A percentile compares a stretch with the other conserved stretches of the same genome.
Conservation (phyloP, 2,888 invertebrate species). For the Eugnorisma glareosa region DNA sequence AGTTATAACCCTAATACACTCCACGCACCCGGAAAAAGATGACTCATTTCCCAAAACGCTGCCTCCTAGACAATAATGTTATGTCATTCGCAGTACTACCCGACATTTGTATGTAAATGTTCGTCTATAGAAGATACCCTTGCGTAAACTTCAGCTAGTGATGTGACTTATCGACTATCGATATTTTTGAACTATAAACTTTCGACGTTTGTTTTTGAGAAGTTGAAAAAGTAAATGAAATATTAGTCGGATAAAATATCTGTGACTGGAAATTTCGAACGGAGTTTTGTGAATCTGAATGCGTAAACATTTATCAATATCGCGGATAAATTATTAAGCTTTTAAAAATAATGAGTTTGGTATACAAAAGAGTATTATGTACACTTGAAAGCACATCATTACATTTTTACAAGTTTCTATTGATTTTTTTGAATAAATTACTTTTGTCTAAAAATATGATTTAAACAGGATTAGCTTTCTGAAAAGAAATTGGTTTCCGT, state of each 20-base stretch:
- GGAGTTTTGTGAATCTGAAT: conserved; percentile 33
- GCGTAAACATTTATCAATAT: conserved; percentile 42
- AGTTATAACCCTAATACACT: conserved; percentile 10
- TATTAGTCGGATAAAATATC: conserved; percentile 45
- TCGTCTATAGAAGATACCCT: conserved; percentile 63
- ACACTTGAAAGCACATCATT: conserved; percentile 12
- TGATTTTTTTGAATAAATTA: conserved; percentile 18
- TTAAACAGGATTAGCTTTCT: not conserved
- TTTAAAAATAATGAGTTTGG: conserved; percentile 35
- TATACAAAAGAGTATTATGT: not conserved
- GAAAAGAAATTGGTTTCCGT: not conserved
- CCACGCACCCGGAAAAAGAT: conserved; percentile 18
- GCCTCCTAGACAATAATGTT: conserved; percentile 64
- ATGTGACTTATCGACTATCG: conserved; percentile 51
- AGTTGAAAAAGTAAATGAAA: conserved; percentile 41
- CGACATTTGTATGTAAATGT: conserved; percentile 74
- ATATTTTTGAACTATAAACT: conserved; percentile 55
- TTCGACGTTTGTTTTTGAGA: conserved; percentile 54
- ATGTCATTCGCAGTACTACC: conserved; percentile 73
- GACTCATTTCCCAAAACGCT: conserved; percentile 33
- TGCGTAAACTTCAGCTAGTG: conserved; percentile 66
- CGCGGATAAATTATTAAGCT: conserved; percentile 29
- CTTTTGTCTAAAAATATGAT: not conserved
- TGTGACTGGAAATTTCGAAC: conserved; percentile 29
- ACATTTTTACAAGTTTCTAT: conserved; percentile 21